These are phyloP conservation scores for Atopsyche davidsoni DNA, from an alignment of 1,140 invertebrate genomes.

Conservation along the genomic window DNA sequence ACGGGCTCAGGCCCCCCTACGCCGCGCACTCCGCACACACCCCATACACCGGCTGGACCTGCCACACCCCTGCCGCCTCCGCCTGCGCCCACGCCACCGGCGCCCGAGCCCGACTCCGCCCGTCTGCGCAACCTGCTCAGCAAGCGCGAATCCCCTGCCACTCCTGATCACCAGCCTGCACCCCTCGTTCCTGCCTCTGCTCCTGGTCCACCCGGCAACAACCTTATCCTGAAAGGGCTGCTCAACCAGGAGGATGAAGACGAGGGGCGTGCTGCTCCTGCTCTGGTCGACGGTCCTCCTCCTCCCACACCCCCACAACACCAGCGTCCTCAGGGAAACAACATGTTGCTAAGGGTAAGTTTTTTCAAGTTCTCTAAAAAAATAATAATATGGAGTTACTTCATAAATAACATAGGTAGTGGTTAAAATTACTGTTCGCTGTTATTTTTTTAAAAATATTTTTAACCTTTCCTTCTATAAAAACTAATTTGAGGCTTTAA, in stretches of 20 bases:
- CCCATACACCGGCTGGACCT: conserved; percentile 47
- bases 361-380: too few species aligned
- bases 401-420: too few species aligned
- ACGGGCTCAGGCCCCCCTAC: conserved; percentile 38
- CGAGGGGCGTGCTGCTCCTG: conserved; percentile 39
- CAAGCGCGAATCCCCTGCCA: conserved; percentile 41
- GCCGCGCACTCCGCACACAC: conserved; percentile 46
- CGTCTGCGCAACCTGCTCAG: conserved; percentile 61
- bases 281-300: conserved; percentile 30
- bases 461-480: too few species aligned
- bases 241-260: conserved; percentile 80
- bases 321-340: conserved; percentile 49
- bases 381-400: too few species aligned
- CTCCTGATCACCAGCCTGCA: background rate
- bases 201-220: conserved; percentile 36
- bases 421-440: background rate
- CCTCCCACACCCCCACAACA: conserved; percentile 31
- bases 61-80: conserved; percentile 42
- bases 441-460: background rate
- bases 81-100: conserved; percentile 32
- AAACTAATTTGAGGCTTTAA: too few species aligned
- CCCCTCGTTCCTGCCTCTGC: conserved; percentile 4
- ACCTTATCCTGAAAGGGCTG: conserved; percentile 66
- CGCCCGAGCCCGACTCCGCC: conserved; percentile 53
- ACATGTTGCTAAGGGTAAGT: conserved; percentile 70